Evolutionary conservation across 1,140 invertebrate species (phyloP).

Genomic region (Saccostrea glomerata): DNA sequence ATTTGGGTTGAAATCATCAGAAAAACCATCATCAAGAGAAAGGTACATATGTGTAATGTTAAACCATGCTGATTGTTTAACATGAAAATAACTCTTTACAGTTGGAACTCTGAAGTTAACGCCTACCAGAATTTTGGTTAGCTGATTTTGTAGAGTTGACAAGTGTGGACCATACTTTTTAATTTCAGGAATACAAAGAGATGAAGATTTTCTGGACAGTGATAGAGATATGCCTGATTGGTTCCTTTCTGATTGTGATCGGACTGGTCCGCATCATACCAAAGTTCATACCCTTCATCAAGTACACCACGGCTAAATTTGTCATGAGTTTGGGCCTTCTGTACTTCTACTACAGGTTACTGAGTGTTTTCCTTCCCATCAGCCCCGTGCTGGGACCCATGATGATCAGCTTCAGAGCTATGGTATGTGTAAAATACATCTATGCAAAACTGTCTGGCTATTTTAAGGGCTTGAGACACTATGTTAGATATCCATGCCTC

Average conservation of each 20-base stretch:
- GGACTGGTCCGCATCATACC: constrained; percentile 63
- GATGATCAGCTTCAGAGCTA: constrained; percentile 76
- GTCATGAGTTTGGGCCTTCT: constrained; percentile 71
- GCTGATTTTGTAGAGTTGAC: background rate
- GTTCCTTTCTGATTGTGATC: constrained; percentile 60
- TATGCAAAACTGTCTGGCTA: too few species aligned
- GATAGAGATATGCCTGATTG: constrained; percentile 64
- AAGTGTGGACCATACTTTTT: background rate
- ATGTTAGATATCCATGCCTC: background rate
- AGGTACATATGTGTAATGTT: constrained; percentile 51
- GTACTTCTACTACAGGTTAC: constrained; percentile 78
- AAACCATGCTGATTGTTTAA: too few species aligned
- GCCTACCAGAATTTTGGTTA: background rate
- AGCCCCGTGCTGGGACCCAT: constrained; percentile 78
- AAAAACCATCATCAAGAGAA: constrained; percentile 64
- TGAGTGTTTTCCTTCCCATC: constrained; percentile 77
- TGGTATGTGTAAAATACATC: constrained; percentile 71
- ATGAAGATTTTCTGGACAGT: constrained; percentile 62
- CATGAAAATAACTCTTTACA: too few species aligned
- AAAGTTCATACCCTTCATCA: constrained; percentile 56
- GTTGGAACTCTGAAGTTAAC: too few species aligned
- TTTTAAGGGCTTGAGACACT: too few species aligned
- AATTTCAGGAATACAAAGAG: constrained; percentile 62
- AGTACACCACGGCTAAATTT: constrained; percentile 68
- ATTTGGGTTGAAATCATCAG: constrained; percentile 69